Evolutionary conservation across 2,113 vertebrate species (phyloP), one percentile per base, ranked within the genome.

Genomic region (Cathartes aura): DNA sequence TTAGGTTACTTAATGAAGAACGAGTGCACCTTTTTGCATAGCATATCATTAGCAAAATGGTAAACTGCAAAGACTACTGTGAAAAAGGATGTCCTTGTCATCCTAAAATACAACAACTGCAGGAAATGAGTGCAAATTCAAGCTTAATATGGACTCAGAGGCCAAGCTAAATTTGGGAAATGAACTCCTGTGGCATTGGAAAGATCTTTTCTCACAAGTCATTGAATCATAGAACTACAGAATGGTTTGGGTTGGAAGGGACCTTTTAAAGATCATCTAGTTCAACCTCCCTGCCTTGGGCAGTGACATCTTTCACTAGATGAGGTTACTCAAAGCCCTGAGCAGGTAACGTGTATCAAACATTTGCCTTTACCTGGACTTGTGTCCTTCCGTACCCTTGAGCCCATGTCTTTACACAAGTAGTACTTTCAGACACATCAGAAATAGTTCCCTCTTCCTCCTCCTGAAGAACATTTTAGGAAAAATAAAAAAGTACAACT

Each of bases 241-340:
- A 70, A 48, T 22, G 20, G 14, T 34, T 71, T 62, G 22, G 24
- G 19, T 53, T 68, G 29, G 22, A 60, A 75, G 27, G 29, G 19
- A 47, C 13, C 24, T 53, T 83, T 30, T 58, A 64, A 48, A 79
- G 26, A 29, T 8, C 11, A 12, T 36, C 50, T 50, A 50, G 32
- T 34, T 15, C 19, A 53, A 53, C 19, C 10, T 40, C 53, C 19
- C 24, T 75, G 40, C 45, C 55, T 34, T 0, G 0, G 7, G 4
- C 36, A 32, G 42, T 20, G 19, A 26, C 24, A 52, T 32, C 43
- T 66, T 81, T 72, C 50, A 64, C n/a, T 63, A 48, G 17, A 63
- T 17, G 8, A 32, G 21, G 22, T 47, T 36, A 45, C 20, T 81
- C 11, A 45, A 60, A 81, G 23, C 11, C 36, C 15, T 52, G 38